phyloP scores from a whole-genome alignment of 2,113 vertebrate species.

The Macrotus californicus region DNA sequence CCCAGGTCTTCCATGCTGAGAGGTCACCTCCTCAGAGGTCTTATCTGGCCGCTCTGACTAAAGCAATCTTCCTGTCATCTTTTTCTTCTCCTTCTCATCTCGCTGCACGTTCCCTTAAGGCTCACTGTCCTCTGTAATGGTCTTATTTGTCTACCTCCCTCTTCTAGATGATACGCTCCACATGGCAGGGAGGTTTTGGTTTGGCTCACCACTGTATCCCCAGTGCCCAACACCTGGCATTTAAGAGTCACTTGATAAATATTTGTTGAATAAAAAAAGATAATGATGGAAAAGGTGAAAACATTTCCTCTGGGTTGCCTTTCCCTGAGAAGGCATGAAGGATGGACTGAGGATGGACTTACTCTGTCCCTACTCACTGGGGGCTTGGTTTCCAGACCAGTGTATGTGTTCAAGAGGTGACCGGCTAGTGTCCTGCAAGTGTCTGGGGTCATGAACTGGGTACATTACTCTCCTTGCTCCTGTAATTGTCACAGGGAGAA shows the following conservation, averaged over 20 bases:
- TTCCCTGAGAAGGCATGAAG: not conserved
- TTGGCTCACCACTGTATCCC: not conserved
- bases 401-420: not conserved
- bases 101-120: not conserved
- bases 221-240: not conserved
- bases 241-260: not conserved
- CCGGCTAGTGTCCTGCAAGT: not conserved
- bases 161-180: not conserved
- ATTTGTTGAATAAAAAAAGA: not conserved
- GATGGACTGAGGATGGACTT: not conserved
- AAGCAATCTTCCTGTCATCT: not conserved
- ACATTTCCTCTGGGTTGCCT: not conserved
- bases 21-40: not conserved
- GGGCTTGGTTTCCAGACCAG: not conserved
- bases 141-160: not conserved
- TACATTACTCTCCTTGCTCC: not conserved
- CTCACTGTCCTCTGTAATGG: not conserved
- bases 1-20: not conserved
- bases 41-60: not conserved
- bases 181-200: fast-evolving
- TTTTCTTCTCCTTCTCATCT: not conserved
- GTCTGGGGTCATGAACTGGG: not conserved
- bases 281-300: not conserved
- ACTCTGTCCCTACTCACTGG: not conserved
- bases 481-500: not conserved